A percentile compares a stretch with the other conserved stretches of the same genome.
Evolutionary conservation across 2,797 vertebrate species (phyloP).

Genomic region (Sebastes steindachneri): DNA sequence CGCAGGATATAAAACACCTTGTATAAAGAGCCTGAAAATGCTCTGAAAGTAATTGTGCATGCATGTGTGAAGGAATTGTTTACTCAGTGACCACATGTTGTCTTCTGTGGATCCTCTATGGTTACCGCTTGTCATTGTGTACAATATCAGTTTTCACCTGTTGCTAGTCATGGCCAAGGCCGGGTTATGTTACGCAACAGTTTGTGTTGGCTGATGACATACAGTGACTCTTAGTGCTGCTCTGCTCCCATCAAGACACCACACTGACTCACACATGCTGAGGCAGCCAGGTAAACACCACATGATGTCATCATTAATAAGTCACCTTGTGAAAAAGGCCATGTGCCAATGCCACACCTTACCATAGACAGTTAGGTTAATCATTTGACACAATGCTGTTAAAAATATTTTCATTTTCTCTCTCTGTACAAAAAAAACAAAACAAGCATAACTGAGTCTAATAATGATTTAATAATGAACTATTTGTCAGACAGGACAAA

Average conservation of each 20-base stretch:
- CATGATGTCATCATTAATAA: constrained; percentile 16
- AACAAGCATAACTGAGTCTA: background rate
- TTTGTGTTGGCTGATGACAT: constrained; percentile 33
- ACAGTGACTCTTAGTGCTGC: constrained; percentile 23
- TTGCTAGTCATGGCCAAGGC: constrained; percentile 54
- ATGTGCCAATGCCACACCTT: constrained; percentile 33
- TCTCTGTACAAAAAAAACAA: background rate
- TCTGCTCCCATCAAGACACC: constrained; percentile 12
- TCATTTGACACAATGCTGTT: background rate
- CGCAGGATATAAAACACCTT: background rate
- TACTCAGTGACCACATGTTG: constrained; percentile 54
- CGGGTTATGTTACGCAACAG: constrained; percentile 68
- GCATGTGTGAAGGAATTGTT: background rate
- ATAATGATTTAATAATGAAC: background rate
- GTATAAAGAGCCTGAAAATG: background rate
- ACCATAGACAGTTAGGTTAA: background rate
- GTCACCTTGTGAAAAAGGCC: constrained; percentile 4
- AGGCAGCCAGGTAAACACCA: constrained; percentile 22
- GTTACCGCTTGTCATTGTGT: constrained; percentile 66
- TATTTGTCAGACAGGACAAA: no score
- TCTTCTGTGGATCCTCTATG: constrained; percentile 52
- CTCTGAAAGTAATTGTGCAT: background rate
- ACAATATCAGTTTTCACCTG: constrained; percentile 78
- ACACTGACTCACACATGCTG: constrained; percentile 47
- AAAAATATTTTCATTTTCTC: no score